phyloP scores from a whole-genome alignment of 2,797 vertebrate species.

The Enteromius trimaculatus region DNA sequence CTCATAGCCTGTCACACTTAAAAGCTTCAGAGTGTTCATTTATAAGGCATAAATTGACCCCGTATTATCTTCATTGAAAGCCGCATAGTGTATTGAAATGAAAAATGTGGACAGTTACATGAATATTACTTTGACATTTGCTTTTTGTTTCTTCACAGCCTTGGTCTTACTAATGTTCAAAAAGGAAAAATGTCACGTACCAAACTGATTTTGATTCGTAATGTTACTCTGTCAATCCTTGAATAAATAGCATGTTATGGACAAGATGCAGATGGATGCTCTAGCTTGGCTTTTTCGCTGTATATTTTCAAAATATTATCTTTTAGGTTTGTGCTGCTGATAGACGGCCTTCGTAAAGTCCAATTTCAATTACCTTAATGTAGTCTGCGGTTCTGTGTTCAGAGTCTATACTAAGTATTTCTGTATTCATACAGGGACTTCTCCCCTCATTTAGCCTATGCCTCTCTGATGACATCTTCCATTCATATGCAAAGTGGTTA shows the following conservation, averaged over 20 bases:
- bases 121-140: neutral
- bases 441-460: slow-evolving; percentile 10
- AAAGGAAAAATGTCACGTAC: neutral
- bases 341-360: slow-evolving; percentile 20
- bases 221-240: neutral
- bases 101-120: neutral
- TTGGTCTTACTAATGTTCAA: slow-evolving; percentile 4
- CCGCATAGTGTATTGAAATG: neutral
- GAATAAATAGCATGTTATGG: neutral
- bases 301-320: slow-evolving; percentile 1
- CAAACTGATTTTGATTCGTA: neutral
- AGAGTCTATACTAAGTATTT: slow-evolving; percentile 17
- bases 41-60: slow-evolving; percentile 9
- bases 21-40: slow-evolving; percentile 19
- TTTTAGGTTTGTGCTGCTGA: neutral
- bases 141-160: slow-evolving; percentile 5
- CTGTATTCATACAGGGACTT: slow-evolving; percentile 15
- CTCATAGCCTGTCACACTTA: slow-evolving; percentile 1
- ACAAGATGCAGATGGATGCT: neutral
- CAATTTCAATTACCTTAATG: neutral
- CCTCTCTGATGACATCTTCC: slow-evolving; percentile 1
- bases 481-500: slow-evolving; percentile 38
- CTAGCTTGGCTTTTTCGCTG: neutral
- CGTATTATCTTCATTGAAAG: neutral
- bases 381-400: neutral